Evolutionary conservation across 2,888 invertebrate genomes (phyloP).

Genomic region (Suillia variegata): DNA sequence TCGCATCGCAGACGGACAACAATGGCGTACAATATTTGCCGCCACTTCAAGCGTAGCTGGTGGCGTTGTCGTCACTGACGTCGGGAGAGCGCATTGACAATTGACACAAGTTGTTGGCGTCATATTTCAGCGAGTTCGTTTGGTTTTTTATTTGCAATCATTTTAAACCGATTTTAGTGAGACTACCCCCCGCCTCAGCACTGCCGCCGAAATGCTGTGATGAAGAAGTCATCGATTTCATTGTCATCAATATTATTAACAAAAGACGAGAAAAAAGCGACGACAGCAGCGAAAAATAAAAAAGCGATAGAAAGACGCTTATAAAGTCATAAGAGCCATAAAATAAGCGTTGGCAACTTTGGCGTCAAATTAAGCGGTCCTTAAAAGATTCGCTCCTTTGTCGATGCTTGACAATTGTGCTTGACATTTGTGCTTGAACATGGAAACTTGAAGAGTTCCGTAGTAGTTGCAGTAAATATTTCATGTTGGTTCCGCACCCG

Average conservation of each 20-base stretch:
- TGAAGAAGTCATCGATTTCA: background rate
- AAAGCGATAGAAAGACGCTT: background rate
- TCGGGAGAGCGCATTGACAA: no score
- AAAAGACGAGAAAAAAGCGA: background rate
- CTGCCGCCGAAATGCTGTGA: background rate
- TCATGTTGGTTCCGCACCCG: no score
- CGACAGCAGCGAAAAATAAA: background rate
- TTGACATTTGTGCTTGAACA: no score
- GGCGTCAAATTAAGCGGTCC: background rate
- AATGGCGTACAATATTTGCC: no score
- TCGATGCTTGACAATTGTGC: background rate
- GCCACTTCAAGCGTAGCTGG: no score
- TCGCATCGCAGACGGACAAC: no score
- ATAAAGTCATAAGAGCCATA: no score
- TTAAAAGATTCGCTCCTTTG: background rate
- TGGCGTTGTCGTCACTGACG: no score
- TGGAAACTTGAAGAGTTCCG: no score
- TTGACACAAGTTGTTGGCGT: background rate
- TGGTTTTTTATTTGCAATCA: background rate
- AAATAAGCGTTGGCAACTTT: background rate
- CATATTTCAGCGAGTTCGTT: background rate
- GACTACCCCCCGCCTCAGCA: no score
- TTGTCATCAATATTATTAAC: background rate
- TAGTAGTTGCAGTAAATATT: background rate
- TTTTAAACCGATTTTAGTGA: background rate